Percentiles rank a stretch among this genome's conserved stretches.
phyloP scores from a whole-genome alignment of 2,113 vertebrate species.

The Felis catus region DNA sequence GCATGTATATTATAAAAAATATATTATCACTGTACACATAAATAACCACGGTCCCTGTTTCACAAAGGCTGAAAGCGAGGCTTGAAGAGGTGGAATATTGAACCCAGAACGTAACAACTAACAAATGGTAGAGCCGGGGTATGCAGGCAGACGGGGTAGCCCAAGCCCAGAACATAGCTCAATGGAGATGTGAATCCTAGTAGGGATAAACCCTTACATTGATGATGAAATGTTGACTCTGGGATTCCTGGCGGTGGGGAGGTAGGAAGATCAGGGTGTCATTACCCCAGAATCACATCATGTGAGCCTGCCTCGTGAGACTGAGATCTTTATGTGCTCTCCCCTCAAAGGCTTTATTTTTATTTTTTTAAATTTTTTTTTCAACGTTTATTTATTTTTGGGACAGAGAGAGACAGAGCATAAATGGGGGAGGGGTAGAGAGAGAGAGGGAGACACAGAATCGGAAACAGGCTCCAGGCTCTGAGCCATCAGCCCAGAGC shows the following conservation, averaged over 20 bases:
- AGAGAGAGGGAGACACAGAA: no score
- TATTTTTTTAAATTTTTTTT: no score
- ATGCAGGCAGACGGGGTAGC: neutral
- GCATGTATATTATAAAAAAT: neutral
- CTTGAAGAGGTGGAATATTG: slow-evolving; percentile 12
- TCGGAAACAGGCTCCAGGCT: no score
- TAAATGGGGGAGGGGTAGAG: no score
- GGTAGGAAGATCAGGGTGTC: neutral
- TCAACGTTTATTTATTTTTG: no score
- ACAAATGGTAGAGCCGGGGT: neutral
- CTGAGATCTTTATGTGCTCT: neutral
- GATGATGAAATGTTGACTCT: neutral
- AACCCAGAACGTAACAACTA: neutral
- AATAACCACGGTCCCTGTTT: neutral
- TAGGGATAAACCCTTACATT: neutral
- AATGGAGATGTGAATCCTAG: neutral
- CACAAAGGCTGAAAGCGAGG: neutral
- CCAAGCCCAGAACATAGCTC: neutral
- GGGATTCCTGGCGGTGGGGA: neutral
- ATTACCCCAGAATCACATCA: neutral
- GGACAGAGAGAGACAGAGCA: no score
- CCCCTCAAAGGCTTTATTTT: neutral
- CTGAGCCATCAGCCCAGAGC: no score
- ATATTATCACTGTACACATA: neutral
- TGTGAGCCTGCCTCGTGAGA: neutral